Base-by-base conservation (phyloP, 1,140 invertebrate genomes). In the Druon quercuslanigerum region DNA sequence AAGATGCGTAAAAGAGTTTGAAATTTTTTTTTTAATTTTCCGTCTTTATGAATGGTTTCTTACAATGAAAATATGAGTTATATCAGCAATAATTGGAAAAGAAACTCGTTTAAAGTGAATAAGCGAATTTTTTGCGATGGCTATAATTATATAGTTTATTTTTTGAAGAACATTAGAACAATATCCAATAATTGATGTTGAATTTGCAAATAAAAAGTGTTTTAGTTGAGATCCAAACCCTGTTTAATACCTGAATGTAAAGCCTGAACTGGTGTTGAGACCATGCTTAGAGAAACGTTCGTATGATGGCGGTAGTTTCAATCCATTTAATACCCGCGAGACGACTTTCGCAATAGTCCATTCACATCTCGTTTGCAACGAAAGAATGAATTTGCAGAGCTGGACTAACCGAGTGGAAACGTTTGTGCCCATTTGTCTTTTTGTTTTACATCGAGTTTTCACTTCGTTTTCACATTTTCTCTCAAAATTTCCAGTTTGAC, bases 281-380 rank as follows among this genome's bases (percentile, higher is more conserved):
- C 84, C 80, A 82, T 73, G 76, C 75, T 90, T 90, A 82, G 79
- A 51, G 74, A 77, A 40, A 72, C 81, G 71, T 72, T 80, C 90
- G 89, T 57, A 70, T 70, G 90, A 90, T 91, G 90, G 88, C 89
- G 85, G 80, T 87, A 84, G 78, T 77, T 79, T 89, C 86, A 84
- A 84, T 52, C 76, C 76, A 75, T 83, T 83, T 83, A 83, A 81
- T 81, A 79, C 73, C 73, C 46, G 74, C 79, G 77, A 79, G 60
- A 52, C 73, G 71, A 77, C 73, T 78, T 81, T 76, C 57, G 81
- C 74, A 57, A 50, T 76, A 51, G 13, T 50, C 66, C 50, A 71
- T 82, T 79, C 74, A 80, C 79, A 73, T 71, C 74, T 81, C 74
- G 73, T 78, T 80, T 76, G 33, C 77, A 33, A 75, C 75, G 76